These are phyloP conservation scores for Marasmarcha lunaedactyla DNA, from an alignment of 2,888 invertebrate species.

Conservation along the genomic window DNA sequence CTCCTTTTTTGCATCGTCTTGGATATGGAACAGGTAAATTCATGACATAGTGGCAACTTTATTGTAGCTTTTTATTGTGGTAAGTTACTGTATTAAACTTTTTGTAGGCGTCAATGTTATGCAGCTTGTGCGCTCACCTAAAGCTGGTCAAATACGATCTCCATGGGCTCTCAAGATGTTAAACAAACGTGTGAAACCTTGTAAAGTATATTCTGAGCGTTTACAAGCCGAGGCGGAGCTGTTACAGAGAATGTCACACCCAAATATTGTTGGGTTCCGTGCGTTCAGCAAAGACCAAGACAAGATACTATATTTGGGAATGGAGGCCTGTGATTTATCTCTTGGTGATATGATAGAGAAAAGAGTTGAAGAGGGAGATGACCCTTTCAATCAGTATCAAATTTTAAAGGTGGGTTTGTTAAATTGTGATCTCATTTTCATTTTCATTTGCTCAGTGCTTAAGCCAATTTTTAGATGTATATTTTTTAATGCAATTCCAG, in stretches of 20 bases:
- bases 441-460: too few species aligned
- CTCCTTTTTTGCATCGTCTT: constrained; percentile 78
- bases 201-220: constrained; percentile 60
- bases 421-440: too few species aligned
- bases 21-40: constrained; percentile 80
- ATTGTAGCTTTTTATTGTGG: not conserved
- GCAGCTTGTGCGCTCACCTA: constrained; percentile 79
- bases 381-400: constrained; percentile 72
- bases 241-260: constrained; percentile 77
- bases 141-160: constrained; percentile 75
- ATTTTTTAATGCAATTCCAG: constrained; percentile 21
- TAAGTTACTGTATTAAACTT: too few species aligned
- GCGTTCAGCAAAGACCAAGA: constrained; percentile 62
- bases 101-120: constrained; percentile 81
- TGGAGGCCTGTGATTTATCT: constrained; percentile 82
- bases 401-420: constrained; percentile 65
- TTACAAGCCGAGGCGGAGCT: constrained; percentile 79
- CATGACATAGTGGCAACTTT: too few species aligned
- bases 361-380: constrained; percentile 63
- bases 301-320: constrained; percentile 75
- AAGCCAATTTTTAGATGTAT: too few species aligned
- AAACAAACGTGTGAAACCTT: constrained; percentile 58
- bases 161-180: constrained; percentile 90
- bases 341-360: constrained; percentile 82
- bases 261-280: constrained; percentile 85